Percentiles rank a stretch among this genome's conserved stretches.
These are phyloP conservation scores for Sceloporus tristichus DNA, from an alignment of 2,113 vertebrate species.

Conservation along the genomic window DNA sequence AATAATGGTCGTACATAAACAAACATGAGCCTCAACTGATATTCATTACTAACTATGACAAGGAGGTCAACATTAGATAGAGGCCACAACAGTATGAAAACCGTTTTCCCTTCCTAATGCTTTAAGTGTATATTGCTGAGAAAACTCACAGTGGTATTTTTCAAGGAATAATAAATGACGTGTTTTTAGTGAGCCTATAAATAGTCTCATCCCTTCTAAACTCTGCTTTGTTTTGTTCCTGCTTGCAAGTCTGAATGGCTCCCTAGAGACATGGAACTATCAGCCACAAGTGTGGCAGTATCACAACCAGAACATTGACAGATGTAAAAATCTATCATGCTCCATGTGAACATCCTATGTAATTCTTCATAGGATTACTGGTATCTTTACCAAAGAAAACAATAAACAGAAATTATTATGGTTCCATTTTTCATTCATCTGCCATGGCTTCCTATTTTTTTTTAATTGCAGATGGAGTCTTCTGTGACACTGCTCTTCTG, in stretches of 20 bases:
- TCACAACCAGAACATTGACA: neutral
- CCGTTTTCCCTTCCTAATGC: neutral
- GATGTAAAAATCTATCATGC: slow-evolving; percentile 18
- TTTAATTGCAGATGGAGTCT: neutral
- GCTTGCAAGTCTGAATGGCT: slow-evolving; percentile 5
- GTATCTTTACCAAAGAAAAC: neutral
- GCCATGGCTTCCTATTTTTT: neutral
- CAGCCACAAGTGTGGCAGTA: neutral
- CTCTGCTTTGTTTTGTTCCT: slow-evolving; percentile 28
- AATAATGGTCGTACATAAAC: neutral
- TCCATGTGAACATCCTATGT: neutral
- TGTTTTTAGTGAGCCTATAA: slow-evolving; percentile 27
- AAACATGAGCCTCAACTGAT: neutral
- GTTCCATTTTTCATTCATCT: neutral
- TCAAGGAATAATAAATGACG: slow-evolving; percentile 15
- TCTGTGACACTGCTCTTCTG: neutral
- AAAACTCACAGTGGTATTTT: slow-evolving; percentile 16
- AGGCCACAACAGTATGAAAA: neutral
- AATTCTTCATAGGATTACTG: slow-evolving; percentile 13
- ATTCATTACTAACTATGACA: neutral
- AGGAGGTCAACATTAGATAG: neutral
- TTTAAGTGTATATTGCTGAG: slow-evolving; percentile 25
- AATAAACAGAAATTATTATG: neutral
- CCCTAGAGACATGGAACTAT: slow-evolving; percentile 13
- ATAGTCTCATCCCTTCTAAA: slow-evolving; percentile 11